phyloP scores from a whole-genome alignment of 2,113 vertebrate genomes.

The Romanogobio albipinnatus region DNA sequence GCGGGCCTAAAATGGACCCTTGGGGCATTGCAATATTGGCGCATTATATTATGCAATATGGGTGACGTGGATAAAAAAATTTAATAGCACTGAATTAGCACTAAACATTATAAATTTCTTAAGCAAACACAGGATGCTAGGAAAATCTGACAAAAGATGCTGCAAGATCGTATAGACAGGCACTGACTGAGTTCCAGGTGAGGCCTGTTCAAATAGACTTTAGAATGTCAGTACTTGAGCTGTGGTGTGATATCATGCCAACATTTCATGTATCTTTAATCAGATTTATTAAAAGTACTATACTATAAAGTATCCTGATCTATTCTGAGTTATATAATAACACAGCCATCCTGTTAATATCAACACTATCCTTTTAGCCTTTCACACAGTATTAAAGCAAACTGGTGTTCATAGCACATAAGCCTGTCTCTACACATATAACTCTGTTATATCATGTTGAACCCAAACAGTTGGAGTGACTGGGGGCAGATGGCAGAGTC shows the following conservation, averaged over 20 bases:
- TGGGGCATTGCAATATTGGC: too few species aligned
- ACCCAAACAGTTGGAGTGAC: constrained; percentile 44
- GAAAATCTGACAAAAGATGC: too few species aligned
- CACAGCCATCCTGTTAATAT: constrained; percentile 20
- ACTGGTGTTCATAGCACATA: constrained; percentile 19
- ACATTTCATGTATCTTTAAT: background rate
- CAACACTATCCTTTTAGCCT: constrained; percentile 23
- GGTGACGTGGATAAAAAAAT: too few species aligned
- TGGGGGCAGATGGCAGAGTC: constrained; percentile 39
- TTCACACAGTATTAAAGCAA: constrained; percentile 29
- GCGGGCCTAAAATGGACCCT: too few species aligned
- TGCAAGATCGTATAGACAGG: too few species aligned
- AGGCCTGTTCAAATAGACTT: background rate
- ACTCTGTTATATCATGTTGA: constrained; percentile 35
- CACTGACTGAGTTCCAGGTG: background rate
- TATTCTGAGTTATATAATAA: constrained; percentile 27
- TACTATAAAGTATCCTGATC: background rate
- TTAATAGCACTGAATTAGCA: too few species aligned
- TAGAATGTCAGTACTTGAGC: background rate
- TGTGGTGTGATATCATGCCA: background rate
- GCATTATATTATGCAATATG: too few species aligned
- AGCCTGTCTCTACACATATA: constrained; percentile 14
- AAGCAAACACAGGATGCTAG: too few species aligned
- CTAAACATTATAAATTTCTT: too few species aligned
- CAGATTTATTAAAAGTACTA: background rate